Base-by-base conservation (phyloP, 2,888 invertebrate species). In the Melitaea athalia region DNA sequence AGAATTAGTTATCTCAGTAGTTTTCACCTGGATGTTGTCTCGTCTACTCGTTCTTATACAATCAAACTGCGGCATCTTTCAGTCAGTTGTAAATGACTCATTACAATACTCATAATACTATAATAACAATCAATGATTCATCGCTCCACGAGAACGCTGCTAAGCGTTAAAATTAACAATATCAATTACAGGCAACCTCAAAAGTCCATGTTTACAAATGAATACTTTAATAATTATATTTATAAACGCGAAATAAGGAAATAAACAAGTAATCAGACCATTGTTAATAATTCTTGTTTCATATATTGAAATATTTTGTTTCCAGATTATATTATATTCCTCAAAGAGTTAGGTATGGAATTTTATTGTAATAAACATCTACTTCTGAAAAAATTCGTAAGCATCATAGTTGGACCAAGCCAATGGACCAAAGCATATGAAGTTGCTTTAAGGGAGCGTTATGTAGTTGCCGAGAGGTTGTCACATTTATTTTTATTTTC, bases 41-140 rank as follows among this genome's bases (percentile, higher is more conserved):
- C 53, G 31, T 14, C 4, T 33, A 5, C 33, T 33, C 33, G 4
- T 38, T 7, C 6, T 5, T 59, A 59, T 43, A 31, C 12, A 31
- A 31, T 50, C 15, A 49, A 50, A 42, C 24, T 17, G 42, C n/a
- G 45, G 31, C 64, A 59, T 59, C 64, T 59, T 50, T 59, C 59
- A 43, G 43, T 59, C 33, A 66, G 38, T 67, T 50, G 67, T 69
- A 71, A 64, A 63, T 72, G 71, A 72, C 12, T 72, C 71, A 72
- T 67, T 64, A 66, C 59, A 38, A 43, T 70, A 68, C 62, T 67
- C 49, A 42, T 49, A 52, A 49, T 59, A 66, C 14, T n/a, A 49
- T 60, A 63, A 63, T 66, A 66, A 64, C 57, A 64, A 59, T 43
- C 63, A 60, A 42, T 72, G 72, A 72, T n/a, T n/a, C n/a, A 64